Base-by-base conservation (phyloP, 2,888 invertebrate species). In the Platypus cylindrus region DNA sequence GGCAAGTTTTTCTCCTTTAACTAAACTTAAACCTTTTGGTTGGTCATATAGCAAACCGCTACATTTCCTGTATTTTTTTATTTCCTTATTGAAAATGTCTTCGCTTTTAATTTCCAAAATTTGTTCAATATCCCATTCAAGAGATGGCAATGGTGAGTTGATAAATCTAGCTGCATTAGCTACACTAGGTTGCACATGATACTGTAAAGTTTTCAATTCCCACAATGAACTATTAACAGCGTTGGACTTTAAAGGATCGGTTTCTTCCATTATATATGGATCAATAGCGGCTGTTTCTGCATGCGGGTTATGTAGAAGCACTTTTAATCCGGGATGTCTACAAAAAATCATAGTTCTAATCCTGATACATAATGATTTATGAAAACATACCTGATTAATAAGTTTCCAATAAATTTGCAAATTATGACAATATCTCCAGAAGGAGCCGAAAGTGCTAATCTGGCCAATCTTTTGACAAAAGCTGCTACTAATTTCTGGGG, bases 401-500 rank as follows among this genome's bases (percentile, higher is more conserved):
- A 65, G 65, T 94, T 94, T 34, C 79, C 78, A 30, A 95, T 75
- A 46, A 95, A 81, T 47, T 78, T 72, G 49, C 89, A 67, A 44
- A 91, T 73, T 9, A 79, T 74, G 4, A 74, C 64, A 28, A 82
- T 74, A 56, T 86, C 83, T 42, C 80, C 78, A 0, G 86, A 75
- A 3, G 86, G 81, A 3, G 93, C 90, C 15, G 80, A 69, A 36
- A 95, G 66, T 12, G 85, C 76, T 40, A 97, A 66, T 3, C 94
- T 73, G 0, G 89, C 76, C 43, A 94, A 60, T 24, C 86, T 76
- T 64, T 97, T 97, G 2, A 79, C 80, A 60, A 95, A 97, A 2
- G 94, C 89, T 0, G 93, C 94, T 5, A 93, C 87, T 48, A 95
- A 61, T 45, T 78, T 75, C 52, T 89, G 86, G 0, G 95, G 90